Base-by-base conservation (phyloP, 1,140 invertebrate genomes). In the Papilio polyxenes region DNA sequence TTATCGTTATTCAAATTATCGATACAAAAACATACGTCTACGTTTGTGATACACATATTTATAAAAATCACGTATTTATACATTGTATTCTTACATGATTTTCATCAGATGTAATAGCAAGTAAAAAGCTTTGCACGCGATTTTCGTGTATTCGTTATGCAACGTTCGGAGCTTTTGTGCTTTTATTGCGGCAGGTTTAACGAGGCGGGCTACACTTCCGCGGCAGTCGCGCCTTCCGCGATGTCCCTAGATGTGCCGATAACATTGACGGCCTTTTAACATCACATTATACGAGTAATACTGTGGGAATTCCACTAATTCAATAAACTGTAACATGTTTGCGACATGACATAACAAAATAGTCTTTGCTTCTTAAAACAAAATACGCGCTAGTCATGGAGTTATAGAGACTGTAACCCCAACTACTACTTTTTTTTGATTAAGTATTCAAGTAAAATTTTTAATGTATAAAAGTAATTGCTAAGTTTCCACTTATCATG, bases 171-270 rank as follows among this genome's bases (percentile, higher is more conserved):
- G 31, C 65, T 72, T 72, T 72, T 37, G 44, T 49, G 74, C 40
- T 75, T 40, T 75, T 48, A 37, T 77, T 77, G 23, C 44, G 75
- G 23, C 49, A 53, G 20, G 75, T 77, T 77, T 77, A 77, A 77
- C 75, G 75, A 77, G 75, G 11, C 49, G 48, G n/a, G 48, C 11
- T 72, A 77, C 75, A 77, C 20, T 77, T 77, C 48, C 75, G 75
- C 49, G 49, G 23, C 44, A 13, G 20, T 56, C 49, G 75, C 11
- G 75, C 23, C 20, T 77, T 77, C 75, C 75, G 75, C 23, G 75
- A 51, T 77, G 75, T 77, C 75, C 44, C 75, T 77, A 53, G 75
- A 77, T 77, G 44, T 77, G 20, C 48, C 20, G 75, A 77, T 53
- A 53, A 51, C 75, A 31, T 51, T 31, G 48, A 31, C 65, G 65